Conservation (phyloP, 2,888 invertebrate genomes). For the Synanthedon myopaeformis region DNA sequence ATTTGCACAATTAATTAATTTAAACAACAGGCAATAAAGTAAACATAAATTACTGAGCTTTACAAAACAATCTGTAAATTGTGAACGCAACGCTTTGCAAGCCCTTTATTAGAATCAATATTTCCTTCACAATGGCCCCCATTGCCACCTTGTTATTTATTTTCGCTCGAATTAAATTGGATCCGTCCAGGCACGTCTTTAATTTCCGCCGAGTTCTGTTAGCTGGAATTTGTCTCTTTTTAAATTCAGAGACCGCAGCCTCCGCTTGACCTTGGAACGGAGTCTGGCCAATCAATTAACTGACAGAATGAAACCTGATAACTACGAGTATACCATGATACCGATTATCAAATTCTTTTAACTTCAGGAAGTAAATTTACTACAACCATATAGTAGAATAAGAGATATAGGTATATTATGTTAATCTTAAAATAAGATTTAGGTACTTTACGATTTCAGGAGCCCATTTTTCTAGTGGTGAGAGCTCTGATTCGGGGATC, state of each 20-base stretch:
- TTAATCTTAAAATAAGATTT: too few relatives aligned
- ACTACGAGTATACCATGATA: neutral
- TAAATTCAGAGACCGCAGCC: conserved; percentile 1
- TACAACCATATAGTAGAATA: too few relatives aligned
- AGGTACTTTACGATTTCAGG: too few relatives aligned
- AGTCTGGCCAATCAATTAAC: neutral
- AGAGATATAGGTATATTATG: too few relatives aligned
- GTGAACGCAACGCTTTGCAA: neutral
- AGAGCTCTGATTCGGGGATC: too few relatives aligned
- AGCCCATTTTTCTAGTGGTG: too few relatives aligned
- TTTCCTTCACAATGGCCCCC: neutral
- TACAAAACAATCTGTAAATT: neutral
- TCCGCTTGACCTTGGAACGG: neutral
- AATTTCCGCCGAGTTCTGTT: conserved; percentile 6
- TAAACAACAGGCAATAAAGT: too few relatives aligned
- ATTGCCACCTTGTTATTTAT: neutral
- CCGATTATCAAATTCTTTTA: neutral
- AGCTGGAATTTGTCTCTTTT: conserved; percentile 3
- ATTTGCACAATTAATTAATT: too few relatives aligned
- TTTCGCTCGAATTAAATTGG: conserved; percentile 4
- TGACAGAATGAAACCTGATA: neutral
- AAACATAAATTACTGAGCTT: neutral
- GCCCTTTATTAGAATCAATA: neutral
- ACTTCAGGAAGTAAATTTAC: neutral
- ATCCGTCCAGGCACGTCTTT: conserved; percentile 9